phyloP scores from a whole-genome alignment of 2,797 vertebrate genomes.

The Nothura maculosa region DNA sequence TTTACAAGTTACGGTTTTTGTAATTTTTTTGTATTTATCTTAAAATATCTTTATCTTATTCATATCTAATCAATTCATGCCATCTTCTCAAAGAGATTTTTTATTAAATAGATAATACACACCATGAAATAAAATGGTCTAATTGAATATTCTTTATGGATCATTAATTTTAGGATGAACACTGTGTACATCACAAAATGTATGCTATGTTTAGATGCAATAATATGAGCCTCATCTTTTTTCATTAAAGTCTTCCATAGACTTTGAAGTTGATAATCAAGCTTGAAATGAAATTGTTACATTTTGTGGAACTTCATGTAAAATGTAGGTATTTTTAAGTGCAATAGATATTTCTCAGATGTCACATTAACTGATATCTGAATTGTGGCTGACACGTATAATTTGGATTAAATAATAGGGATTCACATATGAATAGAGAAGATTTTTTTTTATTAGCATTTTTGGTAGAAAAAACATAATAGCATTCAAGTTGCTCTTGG shows the following conservation, averaged over 20 bases:
- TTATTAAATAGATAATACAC: not conserved
- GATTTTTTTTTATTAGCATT: not conserved
- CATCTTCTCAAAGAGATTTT: not conserved
- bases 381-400: not conserved
- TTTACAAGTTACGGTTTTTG: not conserved
- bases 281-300: not conserved
- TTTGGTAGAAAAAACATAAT: not conserved
- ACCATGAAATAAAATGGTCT: not conserved
- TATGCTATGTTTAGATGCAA: not conserved
- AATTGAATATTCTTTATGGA: not conserved
- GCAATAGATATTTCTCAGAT: not conserved
- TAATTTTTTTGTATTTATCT: not conserved
- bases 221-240: not conserved
- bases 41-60: not conserved
- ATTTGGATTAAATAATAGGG: not conserved
- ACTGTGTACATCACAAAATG: not conserved
- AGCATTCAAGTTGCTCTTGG: not conserved
- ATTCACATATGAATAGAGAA: not conserved
- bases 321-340: not conserved
- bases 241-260: not conserved
- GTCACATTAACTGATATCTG: rapidly evolving
- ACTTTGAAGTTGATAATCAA: not conserved
- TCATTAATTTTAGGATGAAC: not conserved
- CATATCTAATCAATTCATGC: not conserved
- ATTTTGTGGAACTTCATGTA: not conserved